Base-by-base conservation (phyloP, 2,113 vertebrate genomes). In the Scolopax mira region DNA sequence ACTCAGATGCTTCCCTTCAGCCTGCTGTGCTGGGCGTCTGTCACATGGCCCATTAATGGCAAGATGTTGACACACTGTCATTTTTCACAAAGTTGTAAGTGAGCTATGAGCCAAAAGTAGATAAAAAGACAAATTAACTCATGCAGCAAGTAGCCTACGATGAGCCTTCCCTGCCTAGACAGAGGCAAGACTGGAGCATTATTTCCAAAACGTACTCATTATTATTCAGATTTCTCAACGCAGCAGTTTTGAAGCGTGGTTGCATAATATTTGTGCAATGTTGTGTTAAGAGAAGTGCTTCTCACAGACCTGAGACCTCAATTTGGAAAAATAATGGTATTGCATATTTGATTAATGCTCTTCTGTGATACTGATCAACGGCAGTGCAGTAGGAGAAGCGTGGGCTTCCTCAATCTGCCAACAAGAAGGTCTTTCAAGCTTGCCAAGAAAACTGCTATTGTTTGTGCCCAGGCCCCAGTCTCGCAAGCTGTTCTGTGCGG, bases 341-440 rank as follows among this genome's bases (percentile, higher is more conserved):
- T 46, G 35, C 35, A 42, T 31, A 33, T 85, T 95, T 92, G 92
- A 86, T 75, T 87, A 92, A 87, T 82, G 66, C 77, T 95, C 46
- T 57, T 90, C 77, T 93, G 58, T 46, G 78, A 42, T 82, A 51
- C 46, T 48, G 73, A 96, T 96, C 90, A 77, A 27, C 3, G 24
- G 49, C 78, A 85, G 62, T 70, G 77, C 94, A 79, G 90, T 75
- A 74, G 94, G 92, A 95, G 90, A 81, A 92, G 96, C 86, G 89
- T 97, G 83, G 96, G 96, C 78, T 93, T 75, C 78, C 80, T 90
- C 96, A 96, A 89, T 96, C 96, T 97, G 96, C 94, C 90, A 60
- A 39, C 61, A 79, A 73, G 92, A 89, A 94, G 79, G 77, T 91
- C 86, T 72, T 86, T 95, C 73, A 65, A 17, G 77, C 85, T 69